Conservation (phyloP, 2,888 invertebrate genomes). For the Parnassius orleans region DNA sequence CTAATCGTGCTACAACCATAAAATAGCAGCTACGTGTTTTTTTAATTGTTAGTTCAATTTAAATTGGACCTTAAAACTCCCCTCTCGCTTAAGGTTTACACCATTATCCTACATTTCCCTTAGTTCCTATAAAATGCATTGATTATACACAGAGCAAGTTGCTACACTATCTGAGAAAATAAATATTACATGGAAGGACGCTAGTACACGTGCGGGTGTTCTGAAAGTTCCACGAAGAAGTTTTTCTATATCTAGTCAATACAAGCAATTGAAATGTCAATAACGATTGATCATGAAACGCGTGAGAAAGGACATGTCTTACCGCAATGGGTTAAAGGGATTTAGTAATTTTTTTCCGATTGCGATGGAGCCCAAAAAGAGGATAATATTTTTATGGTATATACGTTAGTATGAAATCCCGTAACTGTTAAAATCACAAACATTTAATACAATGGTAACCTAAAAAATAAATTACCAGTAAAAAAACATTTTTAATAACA, state of each 20-base stretch:
- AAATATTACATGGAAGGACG: slow-evolving; percentile 57
- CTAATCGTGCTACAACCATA: no score
- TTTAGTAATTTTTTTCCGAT: no score
- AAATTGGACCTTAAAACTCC: no score
- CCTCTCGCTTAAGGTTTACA: neutral
- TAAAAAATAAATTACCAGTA: no score
- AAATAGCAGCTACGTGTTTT: no score
- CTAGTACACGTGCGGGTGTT: neutral
- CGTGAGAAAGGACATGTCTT: neutral
- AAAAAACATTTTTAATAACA: no score
- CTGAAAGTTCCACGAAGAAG: neutral
- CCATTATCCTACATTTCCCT: neutral
- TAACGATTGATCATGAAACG: neutral
- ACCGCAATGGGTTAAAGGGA: neutral
- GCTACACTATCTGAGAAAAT: slow-evolving; percentile 46
- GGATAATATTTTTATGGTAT: no score
- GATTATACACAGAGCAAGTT: slow-evolving; percentile 40
- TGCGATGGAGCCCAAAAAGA: no score
- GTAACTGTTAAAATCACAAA: no score
- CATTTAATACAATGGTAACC: no score
- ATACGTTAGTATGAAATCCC: no score
- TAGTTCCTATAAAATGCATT: slow-evolving; percentile 46
- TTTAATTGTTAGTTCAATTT: no score
- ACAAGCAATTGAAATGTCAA: slow-evolving; percentile 14
- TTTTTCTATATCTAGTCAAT: neutral